These are phyloP conservation scores for Puntigrus tetrazona DNA, from an alignment of 2,113 vertebrate species.

Conservation along the genomic window DNA sequence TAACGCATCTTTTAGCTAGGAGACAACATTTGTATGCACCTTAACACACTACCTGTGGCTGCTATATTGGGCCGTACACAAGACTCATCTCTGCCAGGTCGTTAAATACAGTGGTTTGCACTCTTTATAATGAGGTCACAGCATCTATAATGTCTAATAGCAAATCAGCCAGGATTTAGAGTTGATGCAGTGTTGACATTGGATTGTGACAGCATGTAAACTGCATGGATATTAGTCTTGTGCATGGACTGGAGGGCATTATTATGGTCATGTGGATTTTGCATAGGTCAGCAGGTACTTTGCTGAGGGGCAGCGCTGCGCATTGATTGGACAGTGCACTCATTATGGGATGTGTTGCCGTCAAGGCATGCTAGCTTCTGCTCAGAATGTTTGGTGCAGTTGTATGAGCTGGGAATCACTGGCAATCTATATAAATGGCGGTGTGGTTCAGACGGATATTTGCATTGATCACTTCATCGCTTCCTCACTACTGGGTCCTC, in stretches of 20 bases:
- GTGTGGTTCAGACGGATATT: not conserved
- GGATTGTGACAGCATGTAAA: conserved; percentile 11
- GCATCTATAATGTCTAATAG: conserved; percentile 12
- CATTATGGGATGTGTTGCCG: conserved; percentile 1
- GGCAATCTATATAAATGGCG: not conserved
- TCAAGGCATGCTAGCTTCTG: conserved; percentile 10
- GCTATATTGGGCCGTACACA: not conserved
- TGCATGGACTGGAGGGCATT: not conserved
- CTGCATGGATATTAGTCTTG: conserved; percentile 17
- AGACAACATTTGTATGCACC: not conserved
- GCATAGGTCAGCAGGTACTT: conserved; percentile 34
- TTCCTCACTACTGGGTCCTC: too few relatives aligned
- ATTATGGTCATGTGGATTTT: not conserved
- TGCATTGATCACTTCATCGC: not conserved
- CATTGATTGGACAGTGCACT: conserved; percentile 25
- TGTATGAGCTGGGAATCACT: not conserved
- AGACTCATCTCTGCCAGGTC: not conserved
- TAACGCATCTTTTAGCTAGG: not conserved
- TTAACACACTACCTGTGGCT: not conserved
- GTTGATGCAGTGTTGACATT: conserved; percentile 11
- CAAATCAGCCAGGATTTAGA: not conserved
- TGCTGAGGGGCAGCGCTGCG: not conserved
- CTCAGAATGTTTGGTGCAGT: not conserved
- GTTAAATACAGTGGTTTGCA: conserved; percentile 5
- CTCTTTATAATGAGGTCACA: conserved; percentile 32